Conservation (phyloP, 2,888 invertebrate species). For the Trachelus stipa region DNA sequence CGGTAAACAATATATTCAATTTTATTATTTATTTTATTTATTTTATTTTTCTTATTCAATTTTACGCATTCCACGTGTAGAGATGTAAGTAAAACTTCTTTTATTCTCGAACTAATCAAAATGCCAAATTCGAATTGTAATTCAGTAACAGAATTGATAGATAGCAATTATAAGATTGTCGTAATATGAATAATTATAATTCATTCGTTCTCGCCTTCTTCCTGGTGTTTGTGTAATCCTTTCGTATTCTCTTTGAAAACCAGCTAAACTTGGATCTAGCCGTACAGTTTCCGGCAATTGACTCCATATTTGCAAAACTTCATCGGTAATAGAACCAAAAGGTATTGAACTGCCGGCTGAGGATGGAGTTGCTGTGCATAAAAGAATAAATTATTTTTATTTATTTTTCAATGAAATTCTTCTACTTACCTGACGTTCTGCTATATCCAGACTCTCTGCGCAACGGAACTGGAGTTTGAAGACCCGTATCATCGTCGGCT, state of each 20-base stretch:
- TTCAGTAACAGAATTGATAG: no score
- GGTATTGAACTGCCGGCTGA: slow-evolving; percentile 19
- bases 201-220: slow-evolving; percentile 30
- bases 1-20: no score
- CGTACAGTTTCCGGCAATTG: slow-evolving; percentile 76
- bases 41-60: no score
- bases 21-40: no score
- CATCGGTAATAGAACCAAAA: slow-evolving; percentile 54
- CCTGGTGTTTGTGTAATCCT: slow-evolving; percentile 44
- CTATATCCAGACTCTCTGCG: slow-evolving; percentile 19
- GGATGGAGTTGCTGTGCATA: slow-evolving; percentile 14
- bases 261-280: slow-evolving; percentile 74
- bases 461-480: slow-evolving; percentile 16
- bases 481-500: slow-evolving; percentile 21
- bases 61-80: no score
- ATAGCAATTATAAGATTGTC: neutral
- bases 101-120: no score
- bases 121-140: no score
- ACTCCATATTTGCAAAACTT: slow-evolving; percentile 73
- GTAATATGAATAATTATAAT: neutral
- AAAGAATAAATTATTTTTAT: neutral
- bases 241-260: slow-evolving; percentile 72
- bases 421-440: slow-evolving; percentile 17
- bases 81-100: no score
- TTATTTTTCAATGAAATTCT: neutral